These are phyloP conservation scores for Coranthus polyacanthus DNA, from an alignment of 2,797 vertebrate species.

Conservation along the genomic window DNA sequence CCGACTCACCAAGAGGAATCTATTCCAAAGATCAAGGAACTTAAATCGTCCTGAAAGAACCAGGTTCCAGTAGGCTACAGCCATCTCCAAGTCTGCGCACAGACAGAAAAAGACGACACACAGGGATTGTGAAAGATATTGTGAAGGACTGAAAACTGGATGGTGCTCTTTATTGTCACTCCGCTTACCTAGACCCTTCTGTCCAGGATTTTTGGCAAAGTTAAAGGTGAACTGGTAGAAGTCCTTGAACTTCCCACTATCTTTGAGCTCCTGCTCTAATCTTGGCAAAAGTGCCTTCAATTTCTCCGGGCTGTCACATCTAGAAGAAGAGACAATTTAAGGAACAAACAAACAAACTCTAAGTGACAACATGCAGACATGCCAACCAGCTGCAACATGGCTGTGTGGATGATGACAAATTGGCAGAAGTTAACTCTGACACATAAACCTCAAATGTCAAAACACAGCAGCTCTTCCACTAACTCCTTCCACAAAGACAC, in stretches of 20 bases:
- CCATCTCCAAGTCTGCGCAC: constrained; percentile 96
- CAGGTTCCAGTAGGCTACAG: constrained; percentile 98
- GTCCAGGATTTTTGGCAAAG: constrained; percentile 97
- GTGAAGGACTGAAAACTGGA: background rate
- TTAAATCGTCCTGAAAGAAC: constrained; percentile 96
- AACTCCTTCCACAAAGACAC: constrained; percentile 62
- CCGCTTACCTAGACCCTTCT: constrained; percentile 95
- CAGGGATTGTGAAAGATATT: background rate
- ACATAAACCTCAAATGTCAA: constrained; percentile 44
- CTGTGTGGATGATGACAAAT: constrained; percentile 25
- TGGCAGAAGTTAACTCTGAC: constrained; percentile 34
- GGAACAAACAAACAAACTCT: constrained; percentile 14
- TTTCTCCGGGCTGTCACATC: constrained; percentile 96
- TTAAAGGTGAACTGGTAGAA: constrained; percentile 99
- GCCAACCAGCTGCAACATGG: constrained; percentile 13
- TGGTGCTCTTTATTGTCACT: background rate
- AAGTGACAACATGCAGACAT: background rate
- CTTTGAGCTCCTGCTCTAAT: constrained; percentile 96
- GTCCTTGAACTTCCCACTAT: constrained; percentile 94
- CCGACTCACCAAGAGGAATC: constrained; percentile 97
- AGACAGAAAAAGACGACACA: constrained; percentile 48
- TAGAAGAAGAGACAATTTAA: constrained; percentile 61
- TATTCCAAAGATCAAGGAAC: constrained; percentile 99
- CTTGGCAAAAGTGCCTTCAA: constrained; percentile 92
- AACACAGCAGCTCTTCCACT: constrained; percentile 46